Evolutionary conservation across 2,888 invertebrate genomes (phyloP), one percentile per base, ranked within the genome.

Genomic region (Mythimna albipuncta): DNA sequence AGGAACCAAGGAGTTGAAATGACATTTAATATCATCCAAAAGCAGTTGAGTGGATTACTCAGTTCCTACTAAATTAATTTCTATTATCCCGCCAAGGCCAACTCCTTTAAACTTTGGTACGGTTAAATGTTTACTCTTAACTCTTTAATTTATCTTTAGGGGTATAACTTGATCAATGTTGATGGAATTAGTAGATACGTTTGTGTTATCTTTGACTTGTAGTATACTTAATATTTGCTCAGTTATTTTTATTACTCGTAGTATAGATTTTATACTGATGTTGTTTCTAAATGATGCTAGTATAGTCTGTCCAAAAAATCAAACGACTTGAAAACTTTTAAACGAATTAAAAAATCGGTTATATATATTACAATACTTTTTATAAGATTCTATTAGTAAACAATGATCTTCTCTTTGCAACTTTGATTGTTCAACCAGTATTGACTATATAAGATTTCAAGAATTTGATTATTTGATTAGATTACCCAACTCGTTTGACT

Each of bases 1-100:
- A 57, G n/a, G 26, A 64, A 79, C 83, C 69, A 76, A 72, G 41
- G 26, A 67, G 80, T 86, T 77, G 72, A 68, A 84, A 86, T 87
- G 73, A 80, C 83, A 85, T 85, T 85, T 78, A 72, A 81, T 83
- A 84, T 83, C 76, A 59, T 78, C 68, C 68, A 44, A 67, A 77
- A 75, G 70, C 64, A 79, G 62, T 79, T 82, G 80, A 83, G 75
- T 75, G 66, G 77, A 82, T 76, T 57, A 71, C 75, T 68, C 66
- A 75, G 75, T 84, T 76, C 67, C 63, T 72, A 62, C 57, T 32
- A 73, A 86, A 81, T 83, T 84, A 75, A 82, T 82, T 83, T 79
- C 32, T 77, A 78, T 84, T 79, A 86, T 79, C 83, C 63, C 32
- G 59, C 73, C 73, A 81, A 80, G 79, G 52, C 16, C 70, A 19